Percentiles rank a stretch among this genome's conserved stretches.
phyloP scores from a whole-genome alignment of 2,113 vertebrate genomes.

The Oncorhynchus tshawytscha region DNA sequence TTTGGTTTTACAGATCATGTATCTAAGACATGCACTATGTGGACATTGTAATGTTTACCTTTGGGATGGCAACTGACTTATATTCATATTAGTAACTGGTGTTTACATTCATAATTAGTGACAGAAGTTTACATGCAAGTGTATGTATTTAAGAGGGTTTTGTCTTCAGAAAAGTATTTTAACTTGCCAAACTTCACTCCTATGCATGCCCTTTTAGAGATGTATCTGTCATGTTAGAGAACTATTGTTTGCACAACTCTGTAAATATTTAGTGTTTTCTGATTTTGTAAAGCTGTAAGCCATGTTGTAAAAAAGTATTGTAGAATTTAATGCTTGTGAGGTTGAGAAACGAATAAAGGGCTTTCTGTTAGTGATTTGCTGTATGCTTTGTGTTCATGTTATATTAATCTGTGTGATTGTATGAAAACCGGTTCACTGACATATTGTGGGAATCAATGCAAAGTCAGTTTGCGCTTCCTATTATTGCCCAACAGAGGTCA shows the following conservation, averaged over 20 bases:
- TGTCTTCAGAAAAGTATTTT: no score
- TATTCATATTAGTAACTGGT: constrained; percentile 45
- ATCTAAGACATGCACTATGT: constrained; percentile 18
- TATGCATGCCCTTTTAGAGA: constrained; percentile 42
- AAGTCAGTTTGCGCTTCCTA: background rate
- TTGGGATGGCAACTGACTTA: constrained; percentile 14
- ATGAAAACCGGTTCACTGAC: background rate
- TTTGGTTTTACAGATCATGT: constrained; percentile 11
- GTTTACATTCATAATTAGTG: constrained; percentile 55
- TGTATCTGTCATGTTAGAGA: background rate
- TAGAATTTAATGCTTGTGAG: constrained; percentile 54
- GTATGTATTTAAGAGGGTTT: constrained; percentile 27
- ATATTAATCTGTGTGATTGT: background rate
- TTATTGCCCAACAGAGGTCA: constrained; percentile 42
- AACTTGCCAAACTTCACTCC: no score
- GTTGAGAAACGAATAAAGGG: constrained; percentile 57
- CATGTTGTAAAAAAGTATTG: constrained; percentile 79
- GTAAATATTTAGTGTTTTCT: constrained; percentile 69
- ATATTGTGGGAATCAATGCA: background rate
- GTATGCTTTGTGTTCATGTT: background rate
- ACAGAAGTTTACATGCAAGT: constrained; percentile 75
- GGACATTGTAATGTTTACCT: constrained; percentile 25
- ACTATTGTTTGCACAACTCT: constrained; percentile 66
- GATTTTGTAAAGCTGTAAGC: constrained; percentile 78
- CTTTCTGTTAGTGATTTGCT: constrained; percentile 27